Conservation (phyloP, 2,797 vertebrate genomes). For the Threskiornis aethiopicus region DNA sequence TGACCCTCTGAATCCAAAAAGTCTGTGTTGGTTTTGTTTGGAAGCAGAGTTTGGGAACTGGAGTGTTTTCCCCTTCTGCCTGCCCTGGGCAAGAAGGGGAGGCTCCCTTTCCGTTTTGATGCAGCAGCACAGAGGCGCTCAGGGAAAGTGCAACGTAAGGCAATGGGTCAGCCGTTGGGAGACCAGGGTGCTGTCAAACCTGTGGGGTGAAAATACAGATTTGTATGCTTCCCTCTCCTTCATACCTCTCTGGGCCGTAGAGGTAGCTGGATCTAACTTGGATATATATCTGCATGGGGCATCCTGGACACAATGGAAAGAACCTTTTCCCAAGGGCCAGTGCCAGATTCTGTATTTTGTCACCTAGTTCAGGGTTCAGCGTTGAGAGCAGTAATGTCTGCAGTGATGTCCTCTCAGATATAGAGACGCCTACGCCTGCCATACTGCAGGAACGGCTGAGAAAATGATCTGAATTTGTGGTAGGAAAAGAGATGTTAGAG, state of each 20-base stretch:
- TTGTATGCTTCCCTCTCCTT: not conserved
- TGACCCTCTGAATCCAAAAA: not conserved
- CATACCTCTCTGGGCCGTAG: not conserved
- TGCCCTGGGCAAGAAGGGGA: not conserved
- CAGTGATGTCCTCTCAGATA: not conserved
- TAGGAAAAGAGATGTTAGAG: not conserved
- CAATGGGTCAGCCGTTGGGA: not conserved
- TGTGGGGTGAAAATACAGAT: not conserved
- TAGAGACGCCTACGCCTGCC: not conserved
- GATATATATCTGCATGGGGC: not conserved
- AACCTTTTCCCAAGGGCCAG: not conserved
- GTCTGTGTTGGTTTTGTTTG: not conserved
- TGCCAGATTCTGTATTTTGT: not conserved
- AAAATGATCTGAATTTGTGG: not conserved
- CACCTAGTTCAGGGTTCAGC: not conserved
- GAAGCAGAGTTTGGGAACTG: not conserved
- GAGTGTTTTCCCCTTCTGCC: not conserved
- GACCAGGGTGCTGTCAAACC: not conserved
- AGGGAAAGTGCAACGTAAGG: not conserved
- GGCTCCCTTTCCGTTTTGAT: not conserved
- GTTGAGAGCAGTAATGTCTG: not conserved
- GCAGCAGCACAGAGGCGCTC: not conserved
- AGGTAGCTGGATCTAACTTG: not conserved
- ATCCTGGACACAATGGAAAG: not conserved
- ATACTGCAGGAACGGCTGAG: not conserved